Percentiles rank a stretch among this genome's conserved stretches.
These are phyloP conservation scores for Psittacus erithacus DNA, from an alignment of 2,113 vertebrate species.

Conservation along the genomic window DNA sequence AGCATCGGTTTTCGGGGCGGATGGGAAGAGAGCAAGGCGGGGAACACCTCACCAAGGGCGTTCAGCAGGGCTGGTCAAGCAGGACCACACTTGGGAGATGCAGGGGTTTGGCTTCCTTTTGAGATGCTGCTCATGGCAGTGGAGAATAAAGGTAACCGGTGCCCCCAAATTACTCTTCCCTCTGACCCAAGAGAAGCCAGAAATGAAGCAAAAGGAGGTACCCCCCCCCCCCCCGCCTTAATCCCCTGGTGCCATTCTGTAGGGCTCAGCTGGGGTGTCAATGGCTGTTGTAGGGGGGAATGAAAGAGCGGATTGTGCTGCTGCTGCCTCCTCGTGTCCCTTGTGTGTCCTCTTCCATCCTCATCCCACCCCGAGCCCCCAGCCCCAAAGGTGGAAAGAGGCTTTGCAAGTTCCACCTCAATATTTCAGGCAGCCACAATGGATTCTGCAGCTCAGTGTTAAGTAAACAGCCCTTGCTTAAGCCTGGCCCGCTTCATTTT, in stretches of 20 bases:
- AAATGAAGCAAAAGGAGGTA: background rate
- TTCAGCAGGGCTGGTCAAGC: background rate
- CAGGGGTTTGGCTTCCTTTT: background rate
- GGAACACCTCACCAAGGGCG: background rate
- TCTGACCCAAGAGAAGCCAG: background rate
- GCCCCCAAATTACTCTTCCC: no score
- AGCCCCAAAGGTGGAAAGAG: background rate
- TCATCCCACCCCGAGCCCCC: background rate
- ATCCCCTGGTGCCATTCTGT: background rate
- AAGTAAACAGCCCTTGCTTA: slow-evolving; percentile 28
- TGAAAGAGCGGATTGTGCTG: background rate
- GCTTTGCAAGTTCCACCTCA: slow-evolving; percentile 9
- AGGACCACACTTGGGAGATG: rapidly evolving
- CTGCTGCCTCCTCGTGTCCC: background rate
- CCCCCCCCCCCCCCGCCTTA: no score
- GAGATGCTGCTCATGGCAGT: rapidly evolving
- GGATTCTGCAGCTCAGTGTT: slow-evolving; percentile 30
- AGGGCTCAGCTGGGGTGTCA: background rate
- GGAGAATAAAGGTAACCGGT: background rate
- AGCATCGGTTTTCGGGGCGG: background rate
- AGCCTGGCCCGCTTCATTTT: slow-evolving; percentile 50
- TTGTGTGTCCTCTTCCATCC: background rate
- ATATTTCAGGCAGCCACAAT: slow-evolving; percentile 10
- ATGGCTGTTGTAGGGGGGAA: background rate
- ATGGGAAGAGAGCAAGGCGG: background rate